Evolutionary conservation across 2,113 vertebrate species (phyloP), one percentile per base, ranked within the genome.

Genomic region (Oncorhynchus keta): DNA sequence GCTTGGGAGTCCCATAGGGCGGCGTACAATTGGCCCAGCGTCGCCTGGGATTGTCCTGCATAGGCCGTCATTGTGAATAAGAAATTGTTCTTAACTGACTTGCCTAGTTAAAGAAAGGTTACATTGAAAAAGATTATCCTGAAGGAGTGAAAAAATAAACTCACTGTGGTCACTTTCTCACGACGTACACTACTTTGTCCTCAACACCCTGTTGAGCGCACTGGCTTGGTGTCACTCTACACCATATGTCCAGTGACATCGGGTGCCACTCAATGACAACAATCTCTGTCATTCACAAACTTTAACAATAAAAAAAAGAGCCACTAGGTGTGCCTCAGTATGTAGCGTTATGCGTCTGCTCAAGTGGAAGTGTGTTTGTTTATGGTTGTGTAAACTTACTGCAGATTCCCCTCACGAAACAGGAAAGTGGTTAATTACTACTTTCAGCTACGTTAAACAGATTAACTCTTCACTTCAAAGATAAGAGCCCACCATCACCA

Each of bases 391-490:
- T 18, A 55, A 55, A 55, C 49, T 51, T 11, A 51, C 51, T 73
- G 18, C 72, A 68, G 66, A 62, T 67, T 45, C 66, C 35, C 51
- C 26, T 76, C 61, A 83, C 61, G 61, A 30, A 69, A 89, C 86
- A 89, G 87, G 86, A 88, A 87, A 90, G 81, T 87, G 77, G 70
- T 72, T 88, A 90, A 91, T 89, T 89, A 76, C 81, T 80, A 66
- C 82, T 77, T 89, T 65, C 79, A 75, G 84, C 69, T 3, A 5
- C 82, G 83, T 86, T 73, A 78, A 77, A 78, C 64, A 70, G 87
- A 87, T 57, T 84, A 78, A 84, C 83, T 83, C 71, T 65, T 81
- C 72, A 82, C 90, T 91, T 92, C 87, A 91, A 91, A 92, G 87
- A 85, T 82, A 72, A 70, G 73, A 69, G 45, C 67, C 24, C 64